Evolutionary conservation across 2,797 vertebrate genomes (phyloP), one percentile per base, ranked within the genome.

Genomic region (Alca torda): DNA sequence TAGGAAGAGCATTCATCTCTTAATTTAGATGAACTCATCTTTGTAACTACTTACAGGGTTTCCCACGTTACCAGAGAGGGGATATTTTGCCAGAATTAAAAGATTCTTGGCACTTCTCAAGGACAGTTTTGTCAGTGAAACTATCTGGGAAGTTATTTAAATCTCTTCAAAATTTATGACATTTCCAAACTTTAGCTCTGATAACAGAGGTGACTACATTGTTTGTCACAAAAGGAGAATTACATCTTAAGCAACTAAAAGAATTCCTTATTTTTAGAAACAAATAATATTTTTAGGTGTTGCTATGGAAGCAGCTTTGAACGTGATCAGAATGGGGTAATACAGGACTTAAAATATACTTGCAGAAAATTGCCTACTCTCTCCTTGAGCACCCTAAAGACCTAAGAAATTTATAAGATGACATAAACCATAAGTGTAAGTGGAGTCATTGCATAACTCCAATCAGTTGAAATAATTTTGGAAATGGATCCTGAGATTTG

Each of bases 301-400:
- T 95, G 83, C 95, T 84, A 95, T 94, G 91, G 96, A 90, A 95
- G 80, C 94, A 82, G 70, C 80, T 94, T 95, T 63, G 87, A 95
- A 70, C 11, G 18, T 39, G 67, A 91, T 68, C 53, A 72, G 73
- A 91, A 75, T 54, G 21, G 54, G 26, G 37, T 86, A 91, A 89
- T 24, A n/a, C 8, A 74, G 13, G 54, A 86, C 69, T 86, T 79
- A 82, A 96, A 96, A 96, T 84, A 82, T 0, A 11, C 39, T 39
- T 57, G 56, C 48, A 85, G 60, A 91, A 73, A 91, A 90, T 57
- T 82, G 61, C 59, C 79, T 92, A n/a, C 83, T 94, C 81, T 46
- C 25, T 41, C 46, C 39, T 13, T 54, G 41, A 86, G 65, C 39
- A 53, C 8, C 28, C 37, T 28, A 16, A 95, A 92, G 57, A 53